Percentiles rank a stretch among this genome's conserved stretches.
These are phyloP conservation scores for Coleophora deauratella DNA, from an alignment of 2,888 invertebrate species.

Conservation along the genomic window DNA sequence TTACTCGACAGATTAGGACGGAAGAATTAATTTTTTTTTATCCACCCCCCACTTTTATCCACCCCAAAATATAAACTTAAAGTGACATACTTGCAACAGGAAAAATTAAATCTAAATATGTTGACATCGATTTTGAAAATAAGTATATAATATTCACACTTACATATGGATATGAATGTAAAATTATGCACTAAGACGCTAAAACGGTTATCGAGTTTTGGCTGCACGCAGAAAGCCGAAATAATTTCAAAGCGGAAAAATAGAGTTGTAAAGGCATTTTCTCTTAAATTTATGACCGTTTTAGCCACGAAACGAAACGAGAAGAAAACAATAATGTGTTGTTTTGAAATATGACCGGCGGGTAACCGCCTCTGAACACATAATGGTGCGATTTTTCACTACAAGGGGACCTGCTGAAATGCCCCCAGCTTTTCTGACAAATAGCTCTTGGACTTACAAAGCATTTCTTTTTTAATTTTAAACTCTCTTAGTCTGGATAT, in stretches of 20 bases:
- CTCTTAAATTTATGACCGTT: slow-evolving; percentile 51
- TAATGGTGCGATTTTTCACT: slow-evolving; percentile 67
- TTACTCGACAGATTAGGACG: no score
- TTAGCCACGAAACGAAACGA: slow-evolving; percentile 54
- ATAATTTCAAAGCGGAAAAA: slow-evolving; percentile 26
- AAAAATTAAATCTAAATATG: no score
- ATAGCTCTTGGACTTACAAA: slow-evolving; percentile 43
- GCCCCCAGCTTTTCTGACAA: slow-evolving; percentile 47
- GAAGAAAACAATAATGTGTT: slow-evolving; percentile 68
- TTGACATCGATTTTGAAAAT: no score
- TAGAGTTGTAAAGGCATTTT: slow-evolving; percentile 33
- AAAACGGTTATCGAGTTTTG: not conserved
- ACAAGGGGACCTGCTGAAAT: slow-evolving; percentile 53
- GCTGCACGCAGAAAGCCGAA: no score
- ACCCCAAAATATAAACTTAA: no score
- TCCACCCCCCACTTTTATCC: no score
- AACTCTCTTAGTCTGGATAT: slow-evolving; percentile 17
- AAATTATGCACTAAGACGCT: not conserved
- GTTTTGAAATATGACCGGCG: slow-evolving; percentile 61
- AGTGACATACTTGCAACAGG: no score
- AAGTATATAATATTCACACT: no score
- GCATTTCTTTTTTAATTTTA: slow-evolving; percentile 36
- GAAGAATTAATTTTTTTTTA: no score
- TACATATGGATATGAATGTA: no score
- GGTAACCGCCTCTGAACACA: slow-evolving; percentile 37